Base-by-base conservation (phyloP, 2,888 invertebrate genomes). In the Drosophila picticornis region DNA sequence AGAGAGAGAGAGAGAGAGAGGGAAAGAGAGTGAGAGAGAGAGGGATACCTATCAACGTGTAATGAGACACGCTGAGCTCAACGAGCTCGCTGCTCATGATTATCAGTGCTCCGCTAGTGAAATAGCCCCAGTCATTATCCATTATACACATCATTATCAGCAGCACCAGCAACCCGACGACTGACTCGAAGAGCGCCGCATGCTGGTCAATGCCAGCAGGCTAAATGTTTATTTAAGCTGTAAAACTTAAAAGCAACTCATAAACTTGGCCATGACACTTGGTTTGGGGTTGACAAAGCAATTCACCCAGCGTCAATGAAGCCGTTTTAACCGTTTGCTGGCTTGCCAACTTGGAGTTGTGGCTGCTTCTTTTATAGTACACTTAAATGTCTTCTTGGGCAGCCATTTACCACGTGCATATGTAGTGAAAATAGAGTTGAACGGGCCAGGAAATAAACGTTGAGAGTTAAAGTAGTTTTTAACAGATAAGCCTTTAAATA, bases 31-130 rank as follows among this genome's bases (percentile, higher is more conserved):
- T 2, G 10, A 9, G 25, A 4, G 13, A 38, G 32, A 9, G 59
- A 63, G 53, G 38, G 62, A 78, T 73, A 81, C 65, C 78, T 59
- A 85, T 85, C 82, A 85, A 80, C 70, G 72, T 74, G 82, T 84
- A 85, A 88, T 89, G 85, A 87, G 85, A 87, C 86, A 87, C 87
- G 68, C 87, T 77, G 82, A 88, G 65, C 88, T 79, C 77, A 81
- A 81, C 64, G 71, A 66, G 60, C 72, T 63, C 48, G 2, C 29
- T 60, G 52, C 78, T 75, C 69, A 65, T 80, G 86, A 83, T 88
- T 88, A 88, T 84, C 85, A 67, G 66, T 57, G 55, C 53, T 25
- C 34, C 64, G n/a, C 27, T 19, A 29, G 66, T 22, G 65, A 57
- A 53, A 53, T 62, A 25, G 58, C 56, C 59, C 53, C 51, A 46